Evolutionary conservation across 2,888 invertebrate genomes (phyloP), one percentile per base, ranked within the genome.

Genomic region (Drosophila macrospina): DNA sequence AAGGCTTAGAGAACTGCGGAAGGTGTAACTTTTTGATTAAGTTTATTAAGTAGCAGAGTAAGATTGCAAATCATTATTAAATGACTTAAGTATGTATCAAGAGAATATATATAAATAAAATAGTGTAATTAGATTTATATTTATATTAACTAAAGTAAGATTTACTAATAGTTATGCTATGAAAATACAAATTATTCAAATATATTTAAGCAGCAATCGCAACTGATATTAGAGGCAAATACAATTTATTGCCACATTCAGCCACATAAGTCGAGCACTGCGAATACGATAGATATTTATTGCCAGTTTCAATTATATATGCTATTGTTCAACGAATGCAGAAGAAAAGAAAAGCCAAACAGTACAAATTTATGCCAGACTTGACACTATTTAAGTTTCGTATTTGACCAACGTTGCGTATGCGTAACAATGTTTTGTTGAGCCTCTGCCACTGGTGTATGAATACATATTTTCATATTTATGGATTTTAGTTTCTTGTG

Each of bases 391-490:
- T 48, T 55, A 24, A 6, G 13, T 16, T 36, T 36, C 54, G 36
- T 51, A 5, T 42, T 51, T 62, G 60, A 56, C 50, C 61, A 37
- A 55, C 64, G 52, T 37, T 68, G 64, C 69, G 56, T 65, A 78
- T 77, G 63, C 69, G 67, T 75, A 64, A 67, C 56, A 37, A 61
- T 47, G 34, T 26, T 63, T 57, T 51, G 45, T 34, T 56, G 30
- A 20, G 24, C 16, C 39, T 42, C 11, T 39, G 50, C 54, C 57
- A 16, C 26, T 45, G 66, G 65, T 67, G 61, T 63, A 75, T 66
- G 78, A 73, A 83, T 75, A 50, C 51, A 59, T 62, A 50, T 63
- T 47, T 63, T 47, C 30, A 65, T 48, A 72, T 74, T 80, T 75
- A 74, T 78, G 65, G 32, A 52, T 44, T 42, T 20, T 26, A 30